Evolutionary conservation across 2,888 invertebrate genomes (phyloP).

Genomic region (Drosophila incognita): DNA sequence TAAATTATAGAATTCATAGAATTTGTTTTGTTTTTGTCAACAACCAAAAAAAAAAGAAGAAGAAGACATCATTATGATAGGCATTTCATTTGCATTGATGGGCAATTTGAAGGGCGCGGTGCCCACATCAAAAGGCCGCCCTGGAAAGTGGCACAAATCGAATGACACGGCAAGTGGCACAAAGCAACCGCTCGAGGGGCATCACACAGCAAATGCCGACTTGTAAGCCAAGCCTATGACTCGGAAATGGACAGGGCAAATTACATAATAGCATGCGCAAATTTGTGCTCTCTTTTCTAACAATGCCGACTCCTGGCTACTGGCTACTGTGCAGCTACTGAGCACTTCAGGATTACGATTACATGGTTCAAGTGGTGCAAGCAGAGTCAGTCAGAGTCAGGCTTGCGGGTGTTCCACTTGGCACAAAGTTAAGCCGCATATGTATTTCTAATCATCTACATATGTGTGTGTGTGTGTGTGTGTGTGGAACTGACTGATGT

Average conservation of each 20-base stretch:
- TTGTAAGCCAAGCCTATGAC: constrained; percentile 6
- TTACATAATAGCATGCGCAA: constrained; percentile 80
- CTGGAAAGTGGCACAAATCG: constrained; percentile 74
- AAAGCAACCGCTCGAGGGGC: constrained; percentile 44
- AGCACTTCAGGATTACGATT: constrained; percentile 60
- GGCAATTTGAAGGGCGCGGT: constrained; percentile 38
- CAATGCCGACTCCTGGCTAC: constrained; percentile 33
- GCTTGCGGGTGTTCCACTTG: constrained; percentile 76
- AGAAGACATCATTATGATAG: constrained; percentile 38
- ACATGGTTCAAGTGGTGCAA: constrained; percentile 60
- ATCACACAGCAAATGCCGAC: constrained; percentile 38
- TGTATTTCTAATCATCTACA: constrained; percentile 1
- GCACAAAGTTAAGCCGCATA: constrained; percentile 60
- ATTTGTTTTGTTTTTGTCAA: constrained; percentile 18
- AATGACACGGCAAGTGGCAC: constrained; percentile 63
- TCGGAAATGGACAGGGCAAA: constrained; percentile 56
- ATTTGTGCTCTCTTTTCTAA: constrained; percentile 30
- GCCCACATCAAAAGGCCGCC: constrained; percentile 61
- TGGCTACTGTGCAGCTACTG: constrained; percentile 57
- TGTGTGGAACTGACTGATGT: constrained; percentile 13
- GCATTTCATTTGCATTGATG: constrained; percentile 69
- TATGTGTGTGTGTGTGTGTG: constrained; percentile 31
- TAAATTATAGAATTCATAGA: constrained; percentile 60
- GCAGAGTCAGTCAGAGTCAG: constrained; percentile 51
- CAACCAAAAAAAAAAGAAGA: neutral